Percentiles rank a stretch among this genome's conserved stretches.
Conservation (phyloP, 2,797 vertebrate genomes). For the Brachyrhaphis roseni region DNA sequence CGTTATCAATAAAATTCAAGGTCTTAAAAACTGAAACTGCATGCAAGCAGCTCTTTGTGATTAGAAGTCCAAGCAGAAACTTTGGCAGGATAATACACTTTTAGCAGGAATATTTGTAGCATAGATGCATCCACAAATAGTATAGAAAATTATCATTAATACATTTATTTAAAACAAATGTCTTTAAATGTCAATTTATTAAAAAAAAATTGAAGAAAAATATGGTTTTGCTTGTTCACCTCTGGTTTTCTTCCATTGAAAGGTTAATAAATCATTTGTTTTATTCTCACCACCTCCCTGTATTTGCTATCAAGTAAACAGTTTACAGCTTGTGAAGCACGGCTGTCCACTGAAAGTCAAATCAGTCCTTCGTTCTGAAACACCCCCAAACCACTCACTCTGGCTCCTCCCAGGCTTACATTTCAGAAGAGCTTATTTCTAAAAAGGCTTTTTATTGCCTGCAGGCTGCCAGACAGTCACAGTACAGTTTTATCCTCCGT, state of each 20-base stretch:
- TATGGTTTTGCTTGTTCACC: not conserved
- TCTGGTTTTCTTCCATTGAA: not conserved
- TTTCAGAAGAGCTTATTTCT: slow-evolving; percentile 19
- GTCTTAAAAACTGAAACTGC: not conserved
- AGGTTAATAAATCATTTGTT: not conserved
- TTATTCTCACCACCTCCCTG: slow-evolving; percentile 7
- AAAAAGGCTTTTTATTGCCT: slow-evolving; percentile 40
- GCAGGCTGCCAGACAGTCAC: slow-evolving; percentile 24
- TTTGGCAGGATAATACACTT: not conserved
- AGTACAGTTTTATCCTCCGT: slow-evolving; percentile 36
- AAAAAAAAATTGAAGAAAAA: not conserved
- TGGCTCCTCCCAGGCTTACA: not conserved
- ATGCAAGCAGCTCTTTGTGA: not conserved
- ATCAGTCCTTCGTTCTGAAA: slow-evolving; percentile 65
- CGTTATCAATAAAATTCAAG: not conserved
- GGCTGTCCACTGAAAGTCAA: not conserved
- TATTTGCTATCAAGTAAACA: slow-evolving; percentile 14
- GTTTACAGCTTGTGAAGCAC: slow-evolving; percentile 16
- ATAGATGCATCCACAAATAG: not conserved
- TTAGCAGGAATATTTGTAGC: not conserved
- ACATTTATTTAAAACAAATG: not conserved
- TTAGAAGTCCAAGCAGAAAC: not conserved
- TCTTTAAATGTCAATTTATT: not conserved
- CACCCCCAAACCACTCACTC: slow-evolving; percentile 7
- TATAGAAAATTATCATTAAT: not conserved